Base-by-base conservation (phyloP, 2,888 invertebrate species). In the Scaptodrosophila latifasciaeformis region DNA sequence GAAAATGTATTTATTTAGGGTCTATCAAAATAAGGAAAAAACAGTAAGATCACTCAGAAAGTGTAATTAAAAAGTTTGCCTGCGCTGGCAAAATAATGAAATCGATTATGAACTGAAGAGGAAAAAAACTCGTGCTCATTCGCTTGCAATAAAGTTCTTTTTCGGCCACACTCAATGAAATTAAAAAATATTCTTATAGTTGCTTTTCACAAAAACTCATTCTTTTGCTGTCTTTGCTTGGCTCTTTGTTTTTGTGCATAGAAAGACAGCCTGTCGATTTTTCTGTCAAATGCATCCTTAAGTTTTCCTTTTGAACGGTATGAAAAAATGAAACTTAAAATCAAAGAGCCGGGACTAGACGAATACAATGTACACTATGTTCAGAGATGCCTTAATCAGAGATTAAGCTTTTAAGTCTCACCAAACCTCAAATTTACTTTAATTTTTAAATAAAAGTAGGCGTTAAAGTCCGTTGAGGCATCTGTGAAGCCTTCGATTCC, bases 11-110 rank as follows among this genome's bases (percentile, higher is more conserved):
- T 70, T 59, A 57, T 46, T 34, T 53, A 47, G 39, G 18, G 1
- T 43, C 1, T 15, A 4, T 21, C 10, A 27, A 15, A 29, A 29
- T 37, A 13, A 27, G 10, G 35, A 18, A 35, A 29, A 43, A 46
- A 58, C 50, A 57, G 59, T 59, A 58, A 43, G 76, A 76, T 78
- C 70, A 43, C 50, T 53, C 54, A 30, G 49, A 61, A 58, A 70
- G 60, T 65, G 68, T 69, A 77, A 77, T 77, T 77, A 77, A 67
- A 77, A 81, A 77, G 69, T 81, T 75, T 57, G 52, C 52, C 59
- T 57, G 48, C 58, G 61, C 55, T 67, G 58, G 61, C 64, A 70
- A 77, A 67, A 80, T 80, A 76, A 67, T 75, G 54, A 59, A 67
- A 78, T 77, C 69, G 81, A 81, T 75, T 77, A 81, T 75, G 65